phyloP scores from a whole-genome alignment of 2,888 invertebrate genomes.

The Odontothrips loti region DNA sequence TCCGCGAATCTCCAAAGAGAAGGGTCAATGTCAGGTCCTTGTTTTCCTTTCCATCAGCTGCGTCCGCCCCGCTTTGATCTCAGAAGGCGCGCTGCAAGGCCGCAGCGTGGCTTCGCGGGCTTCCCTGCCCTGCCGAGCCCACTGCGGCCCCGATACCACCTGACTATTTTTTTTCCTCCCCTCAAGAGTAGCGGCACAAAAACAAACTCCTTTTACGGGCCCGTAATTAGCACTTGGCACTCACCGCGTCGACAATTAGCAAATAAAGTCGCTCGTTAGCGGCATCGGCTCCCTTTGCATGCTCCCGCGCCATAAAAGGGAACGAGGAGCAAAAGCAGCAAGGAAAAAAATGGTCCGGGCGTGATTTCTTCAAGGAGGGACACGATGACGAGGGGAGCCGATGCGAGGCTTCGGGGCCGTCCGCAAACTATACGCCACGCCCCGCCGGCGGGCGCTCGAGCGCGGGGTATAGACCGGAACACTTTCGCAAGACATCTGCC shows the following conservation, averaged over 20 bases:
- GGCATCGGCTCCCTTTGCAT: neutral
- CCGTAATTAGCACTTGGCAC: slow-evolving; percentile 5
- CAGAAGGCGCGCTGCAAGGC: too few species aligned
- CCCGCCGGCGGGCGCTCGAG: too few species aligned
- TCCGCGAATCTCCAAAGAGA: too few species aligned
- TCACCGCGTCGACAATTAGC: neutral
- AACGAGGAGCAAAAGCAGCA: neutral
- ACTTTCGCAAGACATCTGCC: too few species aligned
- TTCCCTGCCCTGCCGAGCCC: too few species aligned
- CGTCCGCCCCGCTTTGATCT: too few species aligned
- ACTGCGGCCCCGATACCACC: too few species aligned
- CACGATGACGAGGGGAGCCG: neutral
- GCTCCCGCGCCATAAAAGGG: neutral
- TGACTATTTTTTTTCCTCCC: neutral
- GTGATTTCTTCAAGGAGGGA: neutral
- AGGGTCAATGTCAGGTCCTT: too few species aligned
- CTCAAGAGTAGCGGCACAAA: neutral
- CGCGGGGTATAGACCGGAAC: too few species aligned
- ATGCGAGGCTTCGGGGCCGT: neutral
- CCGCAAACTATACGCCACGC: too few species aligned
- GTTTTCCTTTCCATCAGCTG: too few species aligned
- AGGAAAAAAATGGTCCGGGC: neutral
- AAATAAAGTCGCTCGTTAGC: slow-evolving; percentile 22
- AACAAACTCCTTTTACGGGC: neutral
- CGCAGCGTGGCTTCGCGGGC: too few species aligned